Evolutionary conservation across 2,797 vertebrate genomes (phyloP).

Genomic region (Chelon auratus): DNA sequence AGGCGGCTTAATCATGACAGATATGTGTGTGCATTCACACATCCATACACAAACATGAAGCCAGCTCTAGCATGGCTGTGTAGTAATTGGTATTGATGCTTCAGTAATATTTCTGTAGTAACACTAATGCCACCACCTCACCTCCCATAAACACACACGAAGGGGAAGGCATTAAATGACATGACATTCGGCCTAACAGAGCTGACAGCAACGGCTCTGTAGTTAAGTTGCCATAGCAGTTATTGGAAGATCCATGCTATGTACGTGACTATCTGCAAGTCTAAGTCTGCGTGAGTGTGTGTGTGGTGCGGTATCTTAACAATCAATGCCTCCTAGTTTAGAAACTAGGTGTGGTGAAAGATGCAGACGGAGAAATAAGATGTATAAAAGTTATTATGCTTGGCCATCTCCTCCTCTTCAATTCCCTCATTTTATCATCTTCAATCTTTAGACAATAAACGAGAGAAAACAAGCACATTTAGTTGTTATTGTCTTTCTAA

Average conservation of each 20-base stretch:
- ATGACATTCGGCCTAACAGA: slow-evolving; percentile 27
- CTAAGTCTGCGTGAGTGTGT: background rate
- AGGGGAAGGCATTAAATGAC: slow-evolving; percentile 22
- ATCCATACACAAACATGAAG: slow-evolving; percentile 9
- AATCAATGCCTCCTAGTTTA: slow-evolving; percentile 33
- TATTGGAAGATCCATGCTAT: slow-evolving; percentile 30
- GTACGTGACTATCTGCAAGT: slow-evolving; percentile 11
- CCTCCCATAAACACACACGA: slow-evolving; percentile 35
- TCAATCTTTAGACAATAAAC: slow-evolving; percentile 71
- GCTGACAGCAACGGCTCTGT: slow-evolving; percentile 16
- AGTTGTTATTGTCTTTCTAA: slow-evolving; percentile 65
- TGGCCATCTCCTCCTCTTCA: slow-evolving; percentile 41
- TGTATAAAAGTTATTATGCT: slow-evolving; percentile 63
- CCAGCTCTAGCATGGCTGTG: slow-evolving; percentile 28
- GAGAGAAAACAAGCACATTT: slow-evolving; percentile 73
- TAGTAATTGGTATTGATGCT: slow-evolving; percentile 38
- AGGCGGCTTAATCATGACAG: slow-evolving; percentile 43
- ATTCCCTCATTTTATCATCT: slow-evolving; percentile 48
- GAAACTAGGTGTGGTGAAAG: slow-evolving; percentile 38
- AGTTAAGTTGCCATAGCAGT: slow-evolving; percentile 26
- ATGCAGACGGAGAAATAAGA: slow-evolving; percentile 56
- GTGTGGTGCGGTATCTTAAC: background rate
- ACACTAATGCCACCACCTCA: slow-evolving; percentile 23
- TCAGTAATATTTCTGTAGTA: slow-evolving; percentile 45
- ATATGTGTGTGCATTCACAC: slow-evolving; percentile 18